Evolutionary conservation across 2,888 invertebrate species (phyloP).

Genomic region (Drosophila imparisetae): DNA sequence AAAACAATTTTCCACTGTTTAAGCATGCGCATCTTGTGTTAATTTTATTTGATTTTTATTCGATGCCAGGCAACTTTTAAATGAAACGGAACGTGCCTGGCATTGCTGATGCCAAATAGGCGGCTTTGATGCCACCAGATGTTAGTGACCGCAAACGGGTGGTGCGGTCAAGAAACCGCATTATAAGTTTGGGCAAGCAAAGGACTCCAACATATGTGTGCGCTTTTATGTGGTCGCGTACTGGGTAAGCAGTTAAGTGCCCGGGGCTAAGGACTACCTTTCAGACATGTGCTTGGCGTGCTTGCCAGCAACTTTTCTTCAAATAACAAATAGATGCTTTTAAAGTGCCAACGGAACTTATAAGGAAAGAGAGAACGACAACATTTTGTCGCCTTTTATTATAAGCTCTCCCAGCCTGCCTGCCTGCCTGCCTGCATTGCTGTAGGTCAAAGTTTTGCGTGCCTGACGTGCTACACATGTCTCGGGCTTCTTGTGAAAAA

Average conservation of each 20-base stretch:
- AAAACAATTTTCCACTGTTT: conserved; percentile 66
- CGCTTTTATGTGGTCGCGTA: conserved; percentile 55
- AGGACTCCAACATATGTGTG: conserved; percentile 7
- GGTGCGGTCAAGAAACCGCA: conserved; percentile 40
- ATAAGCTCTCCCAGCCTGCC: conserved; percentile 21
- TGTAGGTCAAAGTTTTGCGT: conserved; percentile 51
- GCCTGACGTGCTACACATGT: conserved; percentile 43
- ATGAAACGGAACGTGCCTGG: conserved; percentile 67
- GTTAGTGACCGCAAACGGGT: conserved; percentile 39
- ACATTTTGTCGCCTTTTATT: conserved; percentile 70
- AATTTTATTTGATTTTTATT: conserved; percentile 73
- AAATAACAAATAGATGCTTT: conserved; percentile 61
- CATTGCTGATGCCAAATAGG: conserved; percentile 32
- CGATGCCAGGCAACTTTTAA: conserved; percentile 62
- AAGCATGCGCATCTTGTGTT: conserved; percentile 51
- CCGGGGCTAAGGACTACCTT: conserved; percentile 37
- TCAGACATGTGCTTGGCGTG: conserved; percentile 6
- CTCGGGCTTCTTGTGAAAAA: conserved; percentile 47
- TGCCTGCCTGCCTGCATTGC: conserved; percentile 1
- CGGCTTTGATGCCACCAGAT: conserved; percentile 1
- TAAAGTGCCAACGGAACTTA: conserved; percentile 59
- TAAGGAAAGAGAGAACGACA: conserved; percentile 39
- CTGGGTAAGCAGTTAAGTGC: conserved; percentile 27
- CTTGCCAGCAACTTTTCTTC: conserved; percentile 30
- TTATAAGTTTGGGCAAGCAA: conserved; percentile 46